Percentiles rank a stretch among this genome's conserved stretches.
These are phyloP conservation scores for Ptilonorhynchus violaceus DNA, from an alignment of 2,113 vertebrate species.

Conservation along the genomic window DNA sequence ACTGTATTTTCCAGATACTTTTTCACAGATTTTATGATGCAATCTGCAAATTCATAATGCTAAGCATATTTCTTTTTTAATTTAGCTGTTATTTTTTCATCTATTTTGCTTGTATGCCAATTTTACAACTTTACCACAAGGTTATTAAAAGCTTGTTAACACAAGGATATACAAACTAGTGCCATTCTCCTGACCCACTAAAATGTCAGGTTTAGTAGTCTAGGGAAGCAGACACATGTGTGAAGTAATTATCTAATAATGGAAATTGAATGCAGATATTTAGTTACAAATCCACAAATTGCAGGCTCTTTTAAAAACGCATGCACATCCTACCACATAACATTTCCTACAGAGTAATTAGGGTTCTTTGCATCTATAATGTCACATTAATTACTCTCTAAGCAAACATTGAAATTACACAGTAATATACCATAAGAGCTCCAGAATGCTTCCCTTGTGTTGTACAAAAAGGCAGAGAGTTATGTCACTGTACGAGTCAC, in stretches of 20 bases:
- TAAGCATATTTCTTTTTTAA: neutral
- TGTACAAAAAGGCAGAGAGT: neutral
- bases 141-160: neutral
- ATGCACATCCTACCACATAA: slow-evolving; percentile 8
- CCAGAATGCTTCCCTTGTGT: neutral
- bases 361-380: slow-evolving; percentile 1
- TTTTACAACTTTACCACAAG: neutral
- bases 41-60: rapidly evolving
- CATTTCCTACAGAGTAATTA: slow-evolving; percentile 19
- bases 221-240: neutral
- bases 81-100: neutral
- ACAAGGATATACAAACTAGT: neutral
- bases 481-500: neutral
- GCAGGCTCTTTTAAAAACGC: neutral
- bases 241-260: slow-evolving; percentile 5
- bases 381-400: neutral
- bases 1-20: neutral
- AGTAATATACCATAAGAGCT: neutral
- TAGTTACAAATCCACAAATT: slow-evolving; percentile 50
- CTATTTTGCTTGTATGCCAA: neutral
- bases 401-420: neutral
- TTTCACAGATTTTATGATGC: neutral
- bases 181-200: neutral
- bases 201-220: neutral
- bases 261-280: slow-evolving; percentile 36